Conservation (phyloP, 2,888 invertebrate species). For the Drosophila fulvimacula region DNA sequence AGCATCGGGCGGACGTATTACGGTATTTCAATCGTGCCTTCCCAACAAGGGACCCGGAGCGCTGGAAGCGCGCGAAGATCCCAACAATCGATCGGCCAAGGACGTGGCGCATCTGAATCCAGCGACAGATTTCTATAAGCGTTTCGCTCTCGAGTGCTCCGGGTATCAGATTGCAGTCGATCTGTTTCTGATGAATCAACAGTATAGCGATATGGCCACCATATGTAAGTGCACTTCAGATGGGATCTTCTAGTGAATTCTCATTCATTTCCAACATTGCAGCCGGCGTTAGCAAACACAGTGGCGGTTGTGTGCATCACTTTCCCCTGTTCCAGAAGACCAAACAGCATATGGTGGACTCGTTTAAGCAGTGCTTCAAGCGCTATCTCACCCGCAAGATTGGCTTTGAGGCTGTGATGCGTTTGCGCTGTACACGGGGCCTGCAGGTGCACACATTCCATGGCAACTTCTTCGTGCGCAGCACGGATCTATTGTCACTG, state of each 20-base stretch:
- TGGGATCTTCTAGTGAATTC: no score
- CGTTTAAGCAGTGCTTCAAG: conserved; percentile 91
- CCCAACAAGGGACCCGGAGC: conserved; percentile 95
- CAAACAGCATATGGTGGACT: conserved; percentile 89
- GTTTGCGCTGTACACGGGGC: conserved; percentile 97
- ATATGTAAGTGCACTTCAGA: conserved; percentile 88
- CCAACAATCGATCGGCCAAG: conserved; percentile 92
- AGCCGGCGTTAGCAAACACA: conserved; percentile 97
- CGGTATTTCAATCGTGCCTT: conserved; percentile 96
- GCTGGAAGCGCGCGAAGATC: conserved; percentile 93
- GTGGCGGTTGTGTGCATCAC: conserved; percentile 96
- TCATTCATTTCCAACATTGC: background rate
- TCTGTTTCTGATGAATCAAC: conserved; percentile 95
- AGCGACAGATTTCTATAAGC: conserved; percentile 98
- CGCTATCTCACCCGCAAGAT: conserved; percentile 98
- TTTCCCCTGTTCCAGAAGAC: conserved; percentile 93
- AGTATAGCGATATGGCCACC: conserved; percentile 97
- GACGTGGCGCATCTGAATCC: conserved; percentile 96
- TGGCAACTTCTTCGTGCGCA: conserved; percentile 99
- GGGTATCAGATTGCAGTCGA: conserved; percentile 98
- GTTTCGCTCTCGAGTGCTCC: conserved; percentile 97
- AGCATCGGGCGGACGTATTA: conserved; percentile 96
- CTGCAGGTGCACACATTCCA: conserved; percentile 98
- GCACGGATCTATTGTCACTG: conserved; percentile 96
- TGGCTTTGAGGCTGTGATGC: conserved; percentile 99